Base-by-base conservation (phyloP, 2,797 vertebrate species). In the Lepilemur septentrionalis region DNA sequence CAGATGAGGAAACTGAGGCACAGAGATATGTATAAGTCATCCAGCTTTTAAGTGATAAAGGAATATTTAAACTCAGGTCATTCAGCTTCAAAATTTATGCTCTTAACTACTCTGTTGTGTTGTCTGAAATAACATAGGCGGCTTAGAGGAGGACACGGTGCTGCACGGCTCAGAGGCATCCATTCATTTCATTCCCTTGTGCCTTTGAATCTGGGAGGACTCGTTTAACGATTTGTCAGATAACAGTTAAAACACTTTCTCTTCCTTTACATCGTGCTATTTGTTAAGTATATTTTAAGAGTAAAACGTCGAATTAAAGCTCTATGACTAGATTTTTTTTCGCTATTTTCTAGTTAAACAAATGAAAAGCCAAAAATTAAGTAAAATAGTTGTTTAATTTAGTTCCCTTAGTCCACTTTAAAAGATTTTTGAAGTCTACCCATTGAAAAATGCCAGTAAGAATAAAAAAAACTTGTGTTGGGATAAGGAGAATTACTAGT, bases 311-410 rank as follows among this genome's bases (percentile, higher is more conserved):
- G 22, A 52, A 67, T 91, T 65, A 80, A 46, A 73, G 30, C 20
- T 91, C 17, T 84, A 15, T 46, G 46, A 41, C 41, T 85, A 50
- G 5, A 41, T 67, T 25, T 8, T 65, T 65, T 76, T 76, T 81
- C 38, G 25, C 30, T 67, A 1, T 61, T 65, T 89, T 65, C 13
- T 48, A 76, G 11, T 69, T 76, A 87, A 88, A 70, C 20, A 92
- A 59, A 80, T 17, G 30, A 91, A 81, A 17, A 96, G 20, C 52
- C 84, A 35, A 89, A 86, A 90, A 85, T 75, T 55, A 95, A 89
- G 23, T 70, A 65, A 86, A 72, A 85, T 8, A 46, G 35, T 43
- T 96, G 96, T 69, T 9, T 20, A 87, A 35, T 93, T 86, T 72
- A 87, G n/a, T 10, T 94, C 4, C 15, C 18, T 87, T 70, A 18